A percentile compares a stretch with the other conserved stretches of the same genome.
These are phyloP conservation scores for Agriopis leucophaearia DNA, from an alignment of 2,888 invertebrate genomes.

Conservation along the genomic window DNA sequence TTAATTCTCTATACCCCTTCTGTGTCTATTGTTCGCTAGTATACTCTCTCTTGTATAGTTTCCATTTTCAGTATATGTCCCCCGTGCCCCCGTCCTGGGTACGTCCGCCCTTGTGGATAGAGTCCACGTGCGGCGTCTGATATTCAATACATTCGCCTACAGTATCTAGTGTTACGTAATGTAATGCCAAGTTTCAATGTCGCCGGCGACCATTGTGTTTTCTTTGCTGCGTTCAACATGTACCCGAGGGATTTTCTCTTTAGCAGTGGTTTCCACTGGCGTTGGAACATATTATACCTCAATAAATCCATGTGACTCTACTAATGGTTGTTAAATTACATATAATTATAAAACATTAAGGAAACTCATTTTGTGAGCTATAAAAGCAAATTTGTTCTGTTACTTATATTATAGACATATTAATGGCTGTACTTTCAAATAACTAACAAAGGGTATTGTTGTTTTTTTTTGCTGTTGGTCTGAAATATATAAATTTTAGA, in stretches of 20 bases:
- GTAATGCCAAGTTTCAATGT: constrained; percentile 83
- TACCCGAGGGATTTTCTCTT: constrained; percentile 12
- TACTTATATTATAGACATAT: no score
- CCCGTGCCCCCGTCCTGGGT: constrained; percentile 3
- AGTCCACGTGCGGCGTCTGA: constrained; percentile 76
- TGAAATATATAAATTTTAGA: no score
- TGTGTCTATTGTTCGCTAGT: no score
- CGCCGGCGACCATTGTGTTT: constrained; percentile 55
- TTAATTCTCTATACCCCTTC: no score
- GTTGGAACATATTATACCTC: neutral
- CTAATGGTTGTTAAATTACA: no score
- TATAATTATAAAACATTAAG: no score
- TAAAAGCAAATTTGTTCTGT: no score
- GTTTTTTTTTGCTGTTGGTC: no score
- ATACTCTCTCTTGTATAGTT: no score
- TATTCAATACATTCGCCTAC: constrained; percentile 73
- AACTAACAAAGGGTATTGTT: no score
- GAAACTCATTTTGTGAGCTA: no score
- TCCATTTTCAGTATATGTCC: neutral
- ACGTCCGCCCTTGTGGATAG: constrained; percentile 28
- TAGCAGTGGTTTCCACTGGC: constrained; percentile 2
- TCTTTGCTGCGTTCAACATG: constrained; percentile 30
- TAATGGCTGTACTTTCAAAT: no score
- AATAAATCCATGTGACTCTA: neutral
- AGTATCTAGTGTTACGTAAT: constrained; percentile 82